Evolutionary conservation across 2,113 vertebrate species (phyloP).

Genomic region (Dendrocopos noguchii): DNA sequence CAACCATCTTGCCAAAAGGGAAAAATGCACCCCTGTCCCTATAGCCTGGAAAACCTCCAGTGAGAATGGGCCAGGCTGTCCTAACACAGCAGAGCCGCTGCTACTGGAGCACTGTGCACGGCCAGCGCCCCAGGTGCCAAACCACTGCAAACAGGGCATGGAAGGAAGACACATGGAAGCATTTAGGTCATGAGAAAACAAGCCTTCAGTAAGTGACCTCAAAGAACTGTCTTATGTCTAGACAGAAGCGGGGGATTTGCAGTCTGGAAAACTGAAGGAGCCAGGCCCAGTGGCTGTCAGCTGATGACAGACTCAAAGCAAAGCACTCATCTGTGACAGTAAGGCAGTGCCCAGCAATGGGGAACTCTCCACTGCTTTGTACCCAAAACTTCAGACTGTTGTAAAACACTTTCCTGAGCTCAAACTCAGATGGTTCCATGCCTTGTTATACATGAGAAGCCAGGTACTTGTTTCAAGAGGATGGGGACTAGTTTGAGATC

Average conservation of each 20-base stretch:
- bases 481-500: background rate
- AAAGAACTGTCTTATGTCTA: background rate
- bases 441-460: background rate
- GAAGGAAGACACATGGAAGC: background rate
- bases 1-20: background rate
- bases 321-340: background rate
- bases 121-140: background rate
- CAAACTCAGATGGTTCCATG: background rate
- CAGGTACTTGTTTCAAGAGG: background rate
- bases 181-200: background rate
- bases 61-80: background rate
- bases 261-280: background rate
- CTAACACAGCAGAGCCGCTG: background rate
- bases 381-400: background rate
- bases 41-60: background rate
- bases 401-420: background rate
- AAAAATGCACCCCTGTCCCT: background rate
- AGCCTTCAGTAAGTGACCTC: background rate
- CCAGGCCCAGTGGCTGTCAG: background rate
- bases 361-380: background rate
- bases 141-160: accelerated
- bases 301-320: background rate
- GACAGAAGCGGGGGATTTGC: background rate
- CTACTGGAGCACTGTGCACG: background rate
- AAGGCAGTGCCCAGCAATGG: background rate